A percentile compares a stretch with the other conserved stretches of the same genome.
Conservation (phyloP, 1,140 invertebrate species). For the Homarus americanus region DNA sequence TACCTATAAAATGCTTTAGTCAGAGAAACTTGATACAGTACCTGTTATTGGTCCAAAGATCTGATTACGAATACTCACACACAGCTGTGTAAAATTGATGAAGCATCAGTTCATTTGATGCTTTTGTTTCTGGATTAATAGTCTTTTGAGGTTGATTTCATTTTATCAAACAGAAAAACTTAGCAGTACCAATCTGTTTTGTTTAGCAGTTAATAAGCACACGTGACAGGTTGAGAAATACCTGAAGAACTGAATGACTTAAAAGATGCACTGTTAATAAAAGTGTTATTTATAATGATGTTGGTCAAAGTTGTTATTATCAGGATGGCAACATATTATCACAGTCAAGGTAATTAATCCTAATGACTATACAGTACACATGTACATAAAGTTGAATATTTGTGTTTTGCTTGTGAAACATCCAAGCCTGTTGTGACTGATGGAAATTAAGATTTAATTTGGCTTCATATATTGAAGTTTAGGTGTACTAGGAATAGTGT, state of each 20-base stretch:
- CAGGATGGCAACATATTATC: not conserved
- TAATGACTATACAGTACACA: not conserved
- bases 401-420: not conserved
- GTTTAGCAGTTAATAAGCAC: not conserved
- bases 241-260: not conserved
- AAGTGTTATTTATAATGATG: not conserved
- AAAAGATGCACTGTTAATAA: not conserved
- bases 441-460: too few relatives aligned
- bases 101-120: not conserved
- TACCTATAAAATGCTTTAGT: not conserved
- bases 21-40: not conserved
- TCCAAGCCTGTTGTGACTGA: too few relatives aligned
- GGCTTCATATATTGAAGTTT: too few relatives aligned
- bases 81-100: not conserved
- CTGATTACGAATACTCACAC: not conserved
- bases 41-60: not conserved
- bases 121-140: not conserved
- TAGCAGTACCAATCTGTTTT: not conserved
- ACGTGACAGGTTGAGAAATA: not conserved
- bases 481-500: too few relatives aligned
- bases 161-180: not conserved
- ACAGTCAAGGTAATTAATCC: not conserved
- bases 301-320: not conserved
- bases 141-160: not conserved
- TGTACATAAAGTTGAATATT: not conserved